Evolutionary conservation across 2,888 invertebrate genomes (phyloP), one percentile per base, ranked within the genome.

Genomic region (Carterocephalus palaemon): DNA sequence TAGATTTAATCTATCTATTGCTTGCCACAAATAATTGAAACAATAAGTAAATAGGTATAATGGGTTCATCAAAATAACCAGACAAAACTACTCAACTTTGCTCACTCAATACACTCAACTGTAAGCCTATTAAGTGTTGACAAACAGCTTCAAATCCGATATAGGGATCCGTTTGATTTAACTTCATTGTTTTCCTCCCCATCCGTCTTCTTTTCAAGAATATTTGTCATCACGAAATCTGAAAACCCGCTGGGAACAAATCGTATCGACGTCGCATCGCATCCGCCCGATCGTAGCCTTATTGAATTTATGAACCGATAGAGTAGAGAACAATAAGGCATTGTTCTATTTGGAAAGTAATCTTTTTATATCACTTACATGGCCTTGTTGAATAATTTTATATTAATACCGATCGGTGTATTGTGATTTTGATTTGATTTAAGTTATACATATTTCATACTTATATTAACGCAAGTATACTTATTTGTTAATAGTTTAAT

Each of bases 311-410:
- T 67, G 59, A 64, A 62, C 66, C 68, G 70, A 69, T 70, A 65
- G 68, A 71, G 68, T 57, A 40, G 60, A 74, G 74, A 81, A 82
- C 81, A 81, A 81, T 81, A 61, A 56, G 49, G 64, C 61, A 80
- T 80, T 78, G 79, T 80, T 77, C 72, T 61, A 59, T 61, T 59
- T 56, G 59, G 55, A 64, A 58, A 62, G 54, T 54, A 56, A 63
- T 67, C 63, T 68, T 66, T 65, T 60, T 64, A 57, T 60, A 52
- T 50, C 55, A 60, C 56, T 53, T 54, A 57, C 57, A 59, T 53
- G 56, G 61, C 58, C 59, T 65, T 62, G 64, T 71, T 68, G 53
- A 47, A 50, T 50, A 56, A 56, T 67, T 63, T 70, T 60, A 67
- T 67, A 63, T 64, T 59, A 66, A 62, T 58, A 60, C 53, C 48